Percentiles rank a stretch among this genome's conserved stretches.
These are phyloP conservation scores for Dreissena rostriformis DNA, from an alignment of 1,140 invertebrate species.

Conservation along the genomic window DNA sequence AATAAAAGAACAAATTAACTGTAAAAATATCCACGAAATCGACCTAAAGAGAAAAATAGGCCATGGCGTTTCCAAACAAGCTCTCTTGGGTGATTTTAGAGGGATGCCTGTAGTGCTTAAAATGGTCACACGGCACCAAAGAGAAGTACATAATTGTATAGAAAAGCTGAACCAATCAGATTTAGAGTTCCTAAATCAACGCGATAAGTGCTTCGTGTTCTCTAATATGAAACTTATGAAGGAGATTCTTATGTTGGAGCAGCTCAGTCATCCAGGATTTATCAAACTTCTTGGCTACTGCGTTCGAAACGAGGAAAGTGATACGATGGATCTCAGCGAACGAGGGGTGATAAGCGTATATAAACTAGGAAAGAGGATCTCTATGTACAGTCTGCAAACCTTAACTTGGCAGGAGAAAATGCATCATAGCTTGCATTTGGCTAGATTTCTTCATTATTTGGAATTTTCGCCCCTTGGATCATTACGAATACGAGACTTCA, in stretches of 20 bases:
- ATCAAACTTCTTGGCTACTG: slow-evolving; percentile 76
- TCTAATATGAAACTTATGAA: slow-evolving; percentile 80
- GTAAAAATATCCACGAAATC: slow-evolving; percentile 74
- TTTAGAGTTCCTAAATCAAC: slow-evolving; percentile 1
- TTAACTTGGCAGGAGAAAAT: slow-evolving; percentile 68
- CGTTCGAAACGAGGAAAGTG: slow-evolving; percentile 76
- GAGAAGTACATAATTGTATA: slow-evolving; percentile 73
- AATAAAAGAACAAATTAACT: slow-evolving; percentile 64
- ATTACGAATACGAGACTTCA: slow-evolving; percentile 76
- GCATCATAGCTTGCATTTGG: slow-evolving; percentile 68
- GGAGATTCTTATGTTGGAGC: slow-evolving; percentile 76
- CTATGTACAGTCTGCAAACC: slow-evolving; percentile 68
- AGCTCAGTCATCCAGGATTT: slow-evolving; percentile 75
- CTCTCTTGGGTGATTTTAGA: slow-evolving; percentile 68
- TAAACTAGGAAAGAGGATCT: slow-evolving; percentile 72
- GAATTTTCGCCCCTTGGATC: slow-evolving; percentile 77
- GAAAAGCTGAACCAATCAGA: slow-evolving; percentile 60
- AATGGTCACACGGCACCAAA: slow-evolving; percentile 78
- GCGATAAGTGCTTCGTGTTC: slow-evolving; percentile 70
- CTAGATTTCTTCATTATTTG: slow-evolving; percentile 75
- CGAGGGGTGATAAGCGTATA: slow-evolving; percentile 75
- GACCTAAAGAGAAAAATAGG: slow-evolving; percentile 73
- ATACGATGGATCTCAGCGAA: slow-evolving; percentile 76
- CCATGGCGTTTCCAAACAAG: slow-evolving; percentile 78
- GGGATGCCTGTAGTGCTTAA: slow-evolving; percentile 73